phyloP scores from a whole-genome alignment of 2,797 vertebrate species.

The Malacoctenus gilli region DNA sequence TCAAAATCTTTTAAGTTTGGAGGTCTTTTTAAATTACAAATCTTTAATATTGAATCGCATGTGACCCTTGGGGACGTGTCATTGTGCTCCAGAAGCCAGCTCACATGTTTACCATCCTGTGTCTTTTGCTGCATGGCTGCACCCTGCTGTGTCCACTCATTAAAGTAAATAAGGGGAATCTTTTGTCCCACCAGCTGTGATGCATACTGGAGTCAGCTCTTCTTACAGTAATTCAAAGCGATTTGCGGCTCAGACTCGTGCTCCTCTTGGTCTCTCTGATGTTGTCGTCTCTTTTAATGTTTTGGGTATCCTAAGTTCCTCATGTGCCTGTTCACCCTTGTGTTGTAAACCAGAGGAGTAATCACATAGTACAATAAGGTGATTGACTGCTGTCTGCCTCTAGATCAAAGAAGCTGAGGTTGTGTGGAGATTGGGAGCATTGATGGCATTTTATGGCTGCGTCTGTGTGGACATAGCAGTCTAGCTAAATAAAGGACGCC shows the following conservation, averaged over 20 bases:
- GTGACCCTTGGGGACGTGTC: background rate
- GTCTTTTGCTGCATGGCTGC: conserved; percentile 8
- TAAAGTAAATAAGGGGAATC: conserved; percentile 31
- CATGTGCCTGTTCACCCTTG: conserved; percentile 16
- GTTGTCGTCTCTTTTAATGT: conserved; percentile 25
- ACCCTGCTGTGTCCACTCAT: conserved; percentile 18
- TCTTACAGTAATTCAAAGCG: conserved; percentile 28
- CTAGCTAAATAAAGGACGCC: too few relatives aligned
- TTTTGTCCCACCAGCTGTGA: conserved; percentile 21
- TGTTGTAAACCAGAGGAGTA: conserved; percentile 44
- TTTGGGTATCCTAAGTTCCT: conserved; percentile 26
- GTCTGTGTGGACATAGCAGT: conserved; percentile 71
- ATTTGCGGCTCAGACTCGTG: conserved; percentile 23
- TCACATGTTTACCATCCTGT: background rate
- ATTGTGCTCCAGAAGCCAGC: background rate
- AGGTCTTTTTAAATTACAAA: background rate
- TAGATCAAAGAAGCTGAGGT: conserved; percentile 60
- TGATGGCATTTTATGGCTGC: conserved; percentile 69
- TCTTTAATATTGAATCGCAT: too few relatives aligned
- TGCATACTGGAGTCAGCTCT: background rate
- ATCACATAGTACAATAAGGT: conserved; percentile 56
- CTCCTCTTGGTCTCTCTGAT: conserved; percentile 17
- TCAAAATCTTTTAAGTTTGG: background rate
- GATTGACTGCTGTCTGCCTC: conserved; percentile 49
- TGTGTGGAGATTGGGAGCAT: conserved; percentile 46